Percentiles rank a stretch among this genome's conserved stretches.
phyloP scores from a whole-genome alignment of 2,888 invertebrate genomes.

The Endotricha flammealis region DNA sequence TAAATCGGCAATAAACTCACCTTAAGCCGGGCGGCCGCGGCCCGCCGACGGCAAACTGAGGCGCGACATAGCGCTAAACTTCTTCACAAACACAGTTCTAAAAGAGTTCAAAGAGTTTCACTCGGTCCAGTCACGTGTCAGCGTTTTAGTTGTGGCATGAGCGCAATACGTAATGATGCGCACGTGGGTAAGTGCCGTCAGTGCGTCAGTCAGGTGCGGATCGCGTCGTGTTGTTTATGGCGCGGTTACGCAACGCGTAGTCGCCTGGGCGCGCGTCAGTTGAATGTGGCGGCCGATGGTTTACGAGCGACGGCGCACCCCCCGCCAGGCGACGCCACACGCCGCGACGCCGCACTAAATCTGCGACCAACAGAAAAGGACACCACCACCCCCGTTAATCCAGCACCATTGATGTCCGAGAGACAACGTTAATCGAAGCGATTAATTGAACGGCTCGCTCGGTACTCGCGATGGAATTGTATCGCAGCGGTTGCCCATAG shows the following conservation, averaged over 20 bases:
- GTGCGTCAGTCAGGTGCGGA: constrained; percentile 50
- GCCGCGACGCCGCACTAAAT: constrained; percentile 78
- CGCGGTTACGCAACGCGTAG: constrained; percentile 77
- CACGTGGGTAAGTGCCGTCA: constrained; percentile 62
- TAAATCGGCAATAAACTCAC: constrained; percentile 77
- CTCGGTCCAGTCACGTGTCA: constrained; percentile 72
- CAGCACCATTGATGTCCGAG: constrained; percentile 68
- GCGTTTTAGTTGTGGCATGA: constrained; percentile 70
- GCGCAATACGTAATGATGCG: constrained; percentile 68
- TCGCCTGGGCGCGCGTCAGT: constrained; percentile 77
- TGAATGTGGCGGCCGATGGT: constrained; percentile 76
- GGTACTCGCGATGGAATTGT: constrained; percentile 65
- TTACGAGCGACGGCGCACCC: constrained; percentile 74
- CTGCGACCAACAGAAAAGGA: constrained; percentile 73
- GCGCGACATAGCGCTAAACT: constrained; percentile 69
- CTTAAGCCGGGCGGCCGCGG: constrained; percentile 68
- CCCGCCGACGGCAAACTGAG: constrained; percentile 67
- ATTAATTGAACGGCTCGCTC: constrained; percentile 69
- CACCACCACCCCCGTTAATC: constrained; percentile 71
- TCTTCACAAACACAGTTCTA: constrained; percentile 72
- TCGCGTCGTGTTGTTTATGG: constrained; percentile 73
- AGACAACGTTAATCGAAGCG: constrained; percentile 69
- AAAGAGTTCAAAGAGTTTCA: constrained; percentile 61
- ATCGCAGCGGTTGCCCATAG: constrained; percentile 61
- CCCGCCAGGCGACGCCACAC: constrained; percentile 66